Conservation (phyloP, 1,140 invertebrate species). For the Scaptomyza hsui region DNA sequence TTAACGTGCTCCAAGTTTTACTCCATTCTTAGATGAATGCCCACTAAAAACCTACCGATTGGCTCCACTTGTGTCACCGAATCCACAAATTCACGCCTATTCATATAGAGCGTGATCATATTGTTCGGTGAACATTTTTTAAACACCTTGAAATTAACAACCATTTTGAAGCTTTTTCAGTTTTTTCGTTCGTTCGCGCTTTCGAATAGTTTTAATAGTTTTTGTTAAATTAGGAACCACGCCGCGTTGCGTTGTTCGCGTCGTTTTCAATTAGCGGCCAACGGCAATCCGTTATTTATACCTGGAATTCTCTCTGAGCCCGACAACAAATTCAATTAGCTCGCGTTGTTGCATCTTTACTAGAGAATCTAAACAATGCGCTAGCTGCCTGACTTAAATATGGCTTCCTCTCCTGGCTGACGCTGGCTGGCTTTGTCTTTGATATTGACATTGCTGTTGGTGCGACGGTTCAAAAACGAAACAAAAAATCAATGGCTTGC, state of each 20-base stretch:
- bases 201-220: neutral
- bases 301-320: conserved; percentile 55
- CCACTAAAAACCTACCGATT: conserved; percentile 89
- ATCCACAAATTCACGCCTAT: conserved; percentile 98
- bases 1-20: too few species aligned
- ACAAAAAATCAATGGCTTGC: conserved; percentile 53
- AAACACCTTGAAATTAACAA: conserved; percentile 95
- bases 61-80: conserved; percentile 96
- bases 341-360: conserved; percentile 31
- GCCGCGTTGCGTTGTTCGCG: conserved; percentile 66
- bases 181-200: conserved; percentile 33
- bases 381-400: conserved; percentile 33
- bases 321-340: conserved; percentile 70
- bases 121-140: conserved; percentile 98
- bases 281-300: conserved; percentile 75
- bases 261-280: conserved; percentile 74
- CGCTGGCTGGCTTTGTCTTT: conserved; percentile 44
- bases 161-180: conserved; percentile 86
- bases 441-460: conserved; percentile 75
- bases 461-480: neutral
- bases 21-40: neutral
- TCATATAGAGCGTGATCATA: conserved; percentile 97
- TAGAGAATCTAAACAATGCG: conserved; percentile 39
- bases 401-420: conserved; percentile 46
- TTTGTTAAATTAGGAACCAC: conserved; percentile 38